phyloP scores from a whole-genome alignment of 2,888 invertebrate species.

The Tenthredo distinguenda region DNA sequence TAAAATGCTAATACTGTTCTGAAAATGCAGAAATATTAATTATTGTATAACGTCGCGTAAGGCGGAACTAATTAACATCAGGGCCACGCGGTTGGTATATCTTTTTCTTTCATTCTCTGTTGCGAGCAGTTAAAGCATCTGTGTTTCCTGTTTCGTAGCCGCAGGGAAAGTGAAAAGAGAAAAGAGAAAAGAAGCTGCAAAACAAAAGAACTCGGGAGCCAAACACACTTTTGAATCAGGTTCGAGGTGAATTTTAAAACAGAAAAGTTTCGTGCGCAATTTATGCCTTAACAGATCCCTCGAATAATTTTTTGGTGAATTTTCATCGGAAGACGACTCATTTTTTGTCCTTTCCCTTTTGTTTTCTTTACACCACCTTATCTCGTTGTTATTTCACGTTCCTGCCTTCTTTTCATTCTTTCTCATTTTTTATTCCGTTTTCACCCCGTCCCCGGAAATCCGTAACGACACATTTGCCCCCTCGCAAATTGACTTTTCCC shows the following conservation, averaged over 20 bases:
- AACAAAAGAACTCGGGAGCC: conserved; percentile 1
- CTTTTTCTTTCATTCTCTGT: conserved; percentile 16
- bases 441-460: background rate
- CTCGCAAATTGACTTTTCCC: conserved; percentile 11
- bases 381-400: background rate
- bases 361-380: background rate
- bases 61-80: background rate
- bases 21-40: background rate
- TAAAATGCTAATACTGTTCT: background rate
- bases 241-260: conserved; percentile 26
- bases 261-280: background rate
- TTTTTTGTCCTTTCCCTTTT: background rate
- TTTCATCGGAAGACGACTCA: background rate
- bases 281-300: background rate
- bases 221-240: conserved; percentile 18
- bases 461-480: conserved; percentile 17
- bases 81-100: background rate
- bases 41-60: background rate
- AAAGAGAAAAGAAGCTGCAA: conserved; percentile 2
- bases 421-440: background rate
- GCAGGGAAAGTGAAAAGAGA: background rate
- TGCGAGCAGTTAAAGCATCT: conserved; percentile 26
- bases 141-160: conserved; percentile 9
- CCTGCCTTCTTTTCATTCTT: background rate
- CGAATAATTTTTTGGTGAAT: conserved; percentile 13